Evolutionary conservation across 2,888 invertebrate species (phyloP).

Genomic region (Limenitis camilla): DNA sequence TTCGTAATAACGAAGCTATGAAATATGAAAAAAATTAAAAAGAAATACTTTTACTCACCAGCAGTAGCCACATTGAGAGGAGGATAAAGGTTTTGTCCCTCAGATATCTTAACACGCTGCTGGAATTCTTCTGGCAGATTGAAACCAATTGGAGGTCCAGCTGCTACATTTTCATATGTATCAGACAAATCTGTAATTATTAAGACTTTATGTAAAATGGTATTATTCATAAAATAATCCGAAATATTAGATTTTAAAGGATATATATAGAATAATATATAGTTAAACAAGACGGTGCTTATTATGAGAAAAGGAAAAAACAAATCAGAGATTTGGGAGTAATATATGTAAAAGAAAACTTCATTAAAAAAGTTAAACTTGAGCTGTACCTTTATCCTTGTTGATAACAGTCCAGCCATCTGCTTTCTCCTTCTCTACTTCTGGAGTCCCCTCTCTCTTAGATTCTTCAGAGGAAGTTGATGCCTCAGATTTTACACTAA

Average conservation of each 20-base stretch:
- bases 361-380: neutral
- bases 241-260: too few species aligned
- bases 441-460: slow-evolving; percentile 21
- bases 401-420: slow-evolving; percentile 62
- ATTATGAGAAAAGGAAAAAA: too few species aligned
- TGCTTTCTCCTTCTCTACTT: slow-evolving; percentile 33
- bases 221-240: too few species aligned
- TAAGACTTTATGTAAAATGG: too few species aligned
- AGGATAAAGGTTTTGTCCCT: slow-evolving; percentile 46
- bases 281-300: too few species aligned
- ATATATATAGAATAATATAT: too few species aligned
- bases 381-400: slow-evolving; percentile 48
- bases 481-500: slow-evolving; percentile 15
- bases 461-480: slow-evolving; percentile 8
- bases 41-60: slow-evolving; percentile 35
- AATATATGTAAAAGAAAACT: too few species aligned
- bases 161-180: slow-evolving; percentile 28
- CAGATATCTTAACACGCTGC: slow-evolving; percentile 38
- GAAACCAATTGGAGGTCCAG: slow-evolving; percentile 40
- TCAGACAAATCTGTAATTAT: slow-evolving; percentile 44
- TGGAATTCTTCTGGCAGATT: slow-evolving; percentile 52
- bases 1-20: too few species aligned
- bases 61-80: slow-evolving; percentile 52
- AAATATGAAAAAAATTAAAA: neutral
- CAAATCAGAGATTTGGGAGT: too few species aligned